These are phyloP conservation scores for Drosophila sproati DNA, from an alignment of 1,140 invertebrate genomes.

Conservation along the genomic window DNA sequence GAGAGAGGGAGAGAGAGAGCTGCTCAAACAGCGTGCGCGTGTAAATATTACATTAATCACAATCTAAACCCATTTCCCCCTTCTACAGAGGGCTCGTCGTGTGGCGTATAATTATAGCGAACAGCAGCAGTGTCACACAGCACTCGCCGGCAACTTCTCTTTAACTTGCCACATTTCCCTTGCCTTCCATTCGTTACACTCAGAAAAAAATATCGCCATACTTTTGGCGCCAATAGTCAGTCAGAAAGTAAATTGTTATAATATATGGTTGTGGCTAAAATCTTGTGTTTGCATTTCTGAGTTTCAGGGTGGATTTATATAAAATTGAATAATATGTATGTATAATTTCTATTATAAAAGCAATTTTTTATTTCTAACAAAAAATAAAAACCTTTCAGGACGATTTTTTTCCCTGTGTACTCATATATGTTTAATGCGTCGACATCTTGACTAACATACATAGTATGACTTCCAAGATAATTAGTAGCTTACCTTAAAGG, in stretches of 20 bases:
- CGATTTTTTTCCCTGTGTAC: not conserved
- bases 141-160: constrained; percentile 29
- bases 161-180: constrained; percentile 9
- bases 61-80: constrained; percentile 12
- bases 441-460: not conserved
- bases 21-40: constrained; percentile 47
- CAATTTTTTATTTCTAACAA: too few relatives aligned
- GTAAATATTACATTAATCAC: constrained; percentile 73
- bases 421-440: constrained; percentile 54
- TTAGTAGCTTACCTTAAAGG: constrained; percentile 32
- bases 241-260: too few relatives aligned
- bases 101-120: constrained; percentile 47
- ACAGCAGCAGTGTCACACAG: constrained; percentile 35
- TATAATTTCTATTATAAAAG: too few relatives aligned
- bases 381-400: too few relatives aligned
- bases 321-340: too few relatives aligned
- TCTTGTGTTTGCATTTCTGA: too few relatives aligned
- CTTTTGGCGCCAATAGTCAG: too few relatives aligned
- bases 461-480: constrained; percentile 40
- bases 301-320: too few relatives aligned
- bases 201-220: too few relatives aligned
- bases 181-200: not conserved
- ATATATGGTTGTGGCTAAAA: too few relatives aligned
- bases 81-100: constrained; percentile 14
- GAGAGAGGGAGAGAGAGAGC: not conserved